Percentiles rank a stretch among this genome's conserved stretches.
Evolutionary conservation across 2,888 invertebrate genomes (phyloP).

Genomic region (Prionchulus punctatus): DNA sequence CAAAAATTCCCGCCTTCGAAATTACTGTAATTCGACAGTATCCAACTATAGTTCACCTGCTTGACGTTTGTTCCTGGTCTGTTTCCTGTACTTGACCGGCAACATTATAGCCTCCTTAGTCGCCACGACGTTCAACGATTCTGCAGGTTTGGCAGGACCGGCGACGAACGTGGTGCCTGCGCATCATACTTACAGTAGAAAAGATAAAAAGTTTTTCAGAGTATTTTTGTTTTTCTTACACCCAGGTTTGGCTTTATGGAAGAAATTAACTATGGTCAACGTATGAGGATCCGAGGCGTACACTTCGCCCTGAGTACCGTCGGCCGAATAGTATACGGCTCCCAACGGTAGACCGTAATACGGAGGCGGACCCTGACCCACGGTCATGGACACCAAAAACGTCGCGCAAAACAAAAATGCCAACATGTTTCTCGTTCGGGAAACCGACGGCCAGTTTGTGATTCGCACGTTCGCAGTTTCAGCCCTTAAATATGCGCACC

Average conservation of each 20-base stretch:
- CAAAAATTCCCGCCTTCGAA: too few relatives aligned
- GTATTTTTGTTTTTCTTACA: neutral
- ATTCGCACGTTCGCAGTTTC: too few relatives aligned
- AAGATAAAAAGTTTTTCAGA: neutral
- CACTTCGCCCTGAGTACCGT: conserved; percentile 18
- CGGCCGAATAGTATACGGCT: conserved; percentile 17
- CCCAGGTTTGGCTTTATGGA: neutral
- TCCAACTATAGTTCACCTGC: too few relatives aligned
- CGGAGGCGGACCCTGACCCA: too few relatives aligned
- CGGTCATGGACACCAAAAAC: too few relatives aligned
- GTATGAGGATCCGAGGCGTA: conserved; percentile 20
- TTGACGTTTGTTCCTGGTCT: neutral
- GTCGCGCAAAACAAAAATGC: too few relatives aligned
- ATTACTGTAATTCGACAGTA: too few relatives aligned
- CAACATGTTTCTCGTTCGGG: too few relatives aligned
- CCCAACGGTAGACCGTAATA: conserved; percentile 21
- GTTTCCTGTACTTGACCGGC: neutral
- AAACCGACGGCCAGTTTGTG: too few relatives aligned
- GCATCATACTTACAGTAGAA: neutral
- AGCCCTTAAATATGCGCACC: too few relatives aligned
- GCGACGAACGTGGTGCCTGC: neutral
- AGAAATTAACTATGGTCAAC: conserved; percentile 19
- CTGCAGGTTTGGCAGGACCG: neutral
- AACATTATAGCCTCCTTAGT: neutral
- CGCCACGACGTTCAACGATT: neutral